Base-by-base conservation (phyloP, 1,140 invertebrate genomes). In the Drosophila aff. region DNA sequence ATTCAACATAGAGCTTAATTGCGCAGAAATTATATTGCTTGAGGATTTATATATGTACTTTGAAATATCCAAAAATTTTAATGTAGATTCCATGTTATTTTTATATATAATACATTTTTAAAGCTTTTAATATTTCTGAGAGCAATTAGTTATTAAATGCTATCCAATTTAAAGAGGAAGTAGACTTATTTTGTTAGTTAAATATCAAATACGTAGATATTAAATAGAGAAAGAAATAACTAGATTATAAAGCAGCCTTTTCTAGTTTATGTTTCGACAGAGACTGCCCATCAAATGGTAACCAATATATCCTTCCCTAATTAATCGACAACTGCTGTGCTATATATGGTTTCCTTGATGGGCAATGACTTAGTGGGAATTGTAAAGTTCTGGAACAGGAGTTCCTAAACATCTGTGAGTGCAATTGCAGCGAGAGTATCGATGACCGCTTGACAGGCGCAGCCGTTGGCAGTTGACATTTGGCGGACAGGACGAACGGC, bases 401-500 rank as follows among this genome's bases (percentile, higher is more conserved):
- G 66, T 73, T 31, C 18, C 21, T 59, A 38, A 46, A 59, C 69
- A 59, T 72, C 21, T 58, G 57, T 49, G 41, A 36, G 44, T 74
- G 40, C 71, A 80, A 86, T 73, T 82, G 73, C 23, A 53, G 41
- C 31, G 26, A 69, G 64, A 80, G 84, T 86, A 86, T 86, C 83
- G 84, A 86, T 86, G 72, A 64, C 84, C 76, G 52, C 61, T 58
- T 87, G 83, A 78, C 77, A 82, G 76, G 49, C 53, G 64, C 79
- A 72, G 82, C 75, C 65, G 71, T 72, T 58, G 47, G 50, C 41
- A 28, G 52, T 75, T 77, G 64, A 76, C 63, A 76, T 76, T 77
- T 76, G 62, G 52, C 31, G 55, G 74, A 43, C 69, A 75, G 46
- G 40, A 71, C 69, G 26, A 46, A 63, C 61, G 28, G 61, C 58